Percentiles rank a stretch among this genome's conserved stretches.
These are phyloP conservation scores for Cherax quadricarinatus DNA, from an alignment of 1,140 invertebrate genomes.

Conservation along the genomic window DNA sequence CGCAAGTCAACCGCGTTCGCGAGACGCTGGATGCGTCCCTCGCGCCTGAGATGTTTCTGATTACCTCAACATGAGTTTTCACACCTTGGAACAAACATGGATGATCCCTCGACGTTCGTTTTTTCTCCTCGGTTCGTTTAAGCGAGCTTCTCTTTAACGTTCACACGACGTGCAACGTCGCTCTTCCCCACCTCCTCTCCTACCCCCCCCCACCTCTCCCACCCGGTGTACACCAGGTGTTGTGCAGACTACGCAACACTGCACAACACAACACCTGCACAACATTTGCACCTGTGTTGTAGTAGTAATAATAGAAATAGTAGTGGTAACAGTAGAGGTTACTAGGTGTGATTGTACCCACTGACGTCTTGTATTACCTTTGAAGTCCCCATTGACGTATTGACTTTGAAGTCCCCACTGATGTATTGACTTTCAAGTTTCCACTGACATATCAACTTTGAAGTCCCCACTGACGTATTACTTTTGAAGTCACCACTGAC, in stretches of 20 bases:
- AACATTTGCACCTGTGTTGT: not conserved
- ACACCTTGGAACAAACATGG: slow-evolving; percentile 73
- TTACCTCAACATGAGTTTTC: slow-evolving; percentile 73
- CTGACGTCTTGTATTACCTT: too few species aligned
- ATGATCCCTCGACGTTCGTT: slow-evolving; percentile 22
- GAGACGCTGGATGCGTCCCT: slow-evolving; percentile 40
- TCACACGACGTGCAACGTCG: not conserved
- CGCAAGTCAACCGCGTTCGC: not conserved
- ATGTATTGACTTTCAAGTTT: too few species aligned
- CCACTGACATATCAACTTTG: too few species aligned
- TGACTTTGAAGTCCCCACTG: too few species aligned
- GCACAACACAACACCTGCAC: not conserved
- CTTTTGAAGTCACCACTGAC: too few species aligned
- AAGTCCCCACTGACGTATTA: too few species aligned
- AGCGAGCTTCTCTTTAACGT: not conserved
- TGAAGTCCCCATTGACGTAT: too few species aligned
- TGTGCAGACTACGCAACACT: not conserved
- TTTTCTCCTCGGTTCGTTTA: not conserved
- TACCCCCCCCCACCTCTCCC: not conserved
- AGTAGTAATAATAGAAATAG: too few species aligned
- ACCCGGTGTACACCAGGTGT: not conserved
- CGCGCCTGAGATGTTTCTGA: slow-evolving; percentile 56
- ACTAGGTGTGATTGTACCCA: too few species aligned
- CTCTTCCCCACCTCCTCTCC: not conserved
- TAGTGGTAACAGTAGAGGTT: too few species aligned